Evolutionary conservation across 2,797 vertebrate genomes (phyloP).

Genomic region (Erpetoichthys calabaricus): DNA sequence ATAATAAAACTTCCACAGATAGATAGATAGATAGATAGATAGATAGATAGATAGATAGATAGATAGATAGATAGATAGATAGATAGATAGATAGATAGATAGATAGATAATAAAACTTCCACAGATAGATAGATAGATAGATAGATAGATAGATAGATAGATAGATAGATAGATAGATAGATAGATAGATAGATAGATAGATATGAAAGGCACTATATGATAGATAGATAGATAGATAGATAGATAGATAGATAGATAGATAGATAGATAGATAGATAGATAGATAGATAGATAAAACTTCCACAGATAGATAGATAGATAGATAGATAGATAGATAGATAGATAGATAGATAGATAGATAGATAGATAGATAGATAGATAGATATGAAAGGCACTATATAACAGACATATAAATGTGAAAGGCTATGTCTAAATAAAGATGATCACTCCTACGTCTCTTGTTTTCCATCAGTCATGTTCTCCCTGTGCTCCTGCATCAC

Average conservation of each 20-base stretch:
- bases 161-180: slow-evolving; percentile 20
- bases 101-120: too few species aligned
- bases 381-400: slow-evolving; percentile 4
- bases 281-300: too few species aligned
- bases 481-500: slow-evolving; percentile 12
- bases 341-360: slow-evolving; percentile 20
- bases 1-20: too few species aligned
- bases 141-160: slow-evolving; percentile 35
- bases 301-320: too few species aligned
- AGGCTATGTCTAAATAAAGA: too few species aligned
- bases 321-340: slow-evolving; percentile 12
- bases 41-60: too few species aligned
- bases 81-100: too few species aligned
- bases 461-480: slow-evolving; percentile 27
- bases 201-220: slow-evolving; percentile 7
- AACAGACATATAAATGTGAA: too few species aligned
- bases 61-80: too few species aligned
- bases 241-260: slow-evolving; percentile 20
- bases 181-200: too few species aligned
- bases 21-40: too few species aligned
- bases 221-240: slow-evolving; percentile 9
- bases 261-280: slow-evolving; percentile 15
- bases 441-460: too few species aligned
- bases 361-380: slow-evolving; percentile 15
- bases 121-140: slow-evolving; percentile 24